Evolutionary conservation across 2,888 invertebrate species (phyloP).

Genomic region (Macropis europaea): DNA sequence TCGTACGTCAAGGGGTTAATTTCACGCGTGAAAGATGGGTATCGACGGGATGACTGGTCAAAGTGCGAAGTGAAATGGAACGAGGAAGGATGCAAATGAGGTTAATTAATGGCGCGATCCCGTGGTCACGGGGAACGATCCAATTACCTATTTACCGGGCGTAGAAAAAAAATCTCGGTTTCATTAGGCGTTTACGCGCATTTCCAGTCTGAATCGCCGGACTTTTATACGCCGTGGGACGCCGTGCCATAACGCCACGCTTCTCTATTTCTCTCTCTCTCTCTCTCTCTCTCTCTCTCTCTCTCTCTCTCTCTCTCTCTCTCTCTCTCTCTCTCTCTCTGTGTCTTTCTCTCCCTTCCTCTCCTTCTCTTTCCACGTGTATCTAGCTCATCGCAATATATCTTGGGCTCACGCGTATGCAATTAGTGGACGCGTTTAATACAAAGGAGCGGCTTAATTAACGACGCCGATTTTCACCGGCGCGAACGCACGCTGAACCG

Average conservation of each 20-base stretch:
- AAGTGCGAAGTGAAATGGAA: too few species aligned
- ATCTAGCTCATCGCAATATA: constrained; percentile 70
- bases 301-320: not conserved
- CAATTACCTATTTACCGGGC: constrained; percentile 68
- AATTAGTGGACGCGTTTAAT: constrained; percentile 67
- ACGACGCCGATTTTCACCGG: constrained; percentile 47
- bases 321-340: constrained; percentile 17
- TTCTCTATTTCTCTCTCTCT: constrained; percentile 28
- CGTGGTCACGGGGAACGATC: constrained; percentile 49
- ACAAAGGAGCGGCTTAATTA: constrained; percentile 61
- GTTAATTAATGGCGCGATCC: constrained; percentile 57
- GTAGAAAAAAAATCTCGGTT: constrained; percentile 71
- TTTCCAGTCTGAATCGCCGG: constrained; percentile 73
- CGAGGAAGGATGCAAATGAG: constrained; percentile 34
- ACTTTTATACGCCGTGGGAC: constrained; percentile 43
- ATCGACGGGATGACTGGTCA: too few species aligned
- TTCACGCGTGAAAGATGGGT: too few species aligned
- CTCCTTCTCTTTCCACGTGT: constrained; percentile 56
- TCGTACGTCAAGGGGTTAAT: too few species aligned
- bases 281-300: not conserved
- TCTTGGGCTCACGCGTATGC: constrained; percentile 67
- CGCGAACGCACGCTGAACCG: constrained; percentile 18
- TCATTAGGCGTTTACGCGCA: constrained; percentile 68
- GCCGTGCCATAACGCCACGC: constrained; percentile 61
- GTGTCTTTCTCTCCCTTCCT: constrained; percentile 7